These are phyloP conservation scores for Eulimnadia texana DNA, from an alignment of 1,140 invertebrate species.

Conservation along the genomic window DNA sequence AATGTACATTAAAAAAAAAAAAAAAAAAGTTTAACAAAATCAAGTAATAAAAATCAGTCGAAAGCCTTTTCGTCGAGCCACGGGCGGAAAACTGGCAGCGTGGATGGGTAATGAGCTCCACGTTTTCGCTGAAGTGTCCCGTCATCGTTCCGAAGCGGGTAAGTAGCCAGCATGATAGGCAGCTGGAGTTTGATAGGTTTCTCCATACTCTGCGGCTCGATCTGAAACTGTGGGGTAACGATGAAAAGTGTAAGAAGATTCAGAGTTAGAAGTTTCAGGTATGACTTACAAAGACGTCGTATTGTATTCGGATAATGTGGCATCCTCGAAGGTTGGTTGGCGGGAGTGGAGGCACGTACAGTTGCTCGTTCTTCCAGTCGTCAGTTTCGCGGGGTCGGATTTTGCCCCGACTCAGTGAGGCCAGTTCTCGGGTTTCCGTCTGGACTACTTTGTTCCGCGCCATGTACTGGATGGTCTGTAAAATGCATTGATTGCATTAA, in stretches of 20 bases:
- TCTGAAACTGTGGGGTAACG: conserved; percentile 57
- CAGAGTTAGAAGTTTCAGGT: not conserved
- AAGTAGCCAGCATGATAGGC: conserved; percentile 85
- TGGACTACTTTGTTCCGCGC: conserved; percentile 71
- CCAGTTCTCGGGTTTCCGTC: conserved; percentile 71
- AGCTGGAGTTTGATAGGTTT: conserved; percentile 83
- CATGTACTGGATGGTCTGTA: conserved; percentile 75
- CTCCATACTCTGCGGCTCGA: conserved; percentile 76
- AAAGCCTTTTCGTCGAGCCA: conserved; percentile 62
- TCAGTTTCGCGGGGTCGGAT: conserved; percentile 63
- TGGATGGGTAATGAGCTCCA: conserved; percentile 75
- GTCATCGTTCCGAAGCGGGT: conserved; percentile 47
- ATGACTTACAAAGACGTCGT: conserved; percentile 83
- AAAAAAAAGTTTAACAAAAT: not conserved
- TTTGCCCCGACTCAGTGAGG: conserved; percentile 63
- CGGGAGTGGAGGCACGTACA: conserved; percentile 84
- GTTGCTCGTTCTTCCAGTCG: conserved; percentile 76
- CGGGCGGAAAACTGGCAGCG: conserved; percentile 78
- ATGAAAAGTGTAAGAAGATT: not conserved
- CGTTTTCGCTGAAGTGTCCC: conserved; percentile 38
- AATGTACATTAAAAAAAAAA: not conserved
- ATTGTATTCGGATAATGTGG: conserved; percentile 84
- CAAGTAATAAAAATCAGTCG: conserved; percentile 14
- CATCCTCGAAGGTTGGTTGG: conserved; percentile 91
- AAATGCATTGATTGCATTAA: not conserved